phyloP scores from a whole-genome alignment of 2,888 invertebrate genomes.

The Tenthredo distinguenda region DNA sequence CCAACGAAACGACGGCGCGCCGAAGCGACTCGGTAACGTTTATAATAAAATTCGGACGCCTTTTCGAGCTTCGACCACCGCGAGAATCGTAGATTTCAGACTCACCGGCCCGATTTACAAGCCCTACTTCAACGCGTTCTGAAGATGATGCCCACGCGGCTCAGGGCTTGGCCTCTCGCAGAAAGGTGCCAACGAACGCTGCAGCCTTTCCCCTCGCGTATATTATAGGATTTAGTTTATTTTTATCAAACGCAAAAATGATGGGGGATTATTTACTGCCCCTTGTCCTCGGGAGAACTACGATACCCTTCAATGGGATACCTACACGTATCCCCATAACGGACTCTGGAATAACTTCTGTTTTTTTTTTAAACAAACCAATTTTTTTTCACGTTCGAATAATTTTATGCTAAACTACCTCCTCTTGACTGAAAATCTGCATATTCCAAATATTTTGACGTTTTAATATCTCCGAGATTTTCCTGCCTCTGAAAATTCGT shows the following conservation, averaged over 20 bases:
- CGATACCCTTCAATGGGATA: background rate
- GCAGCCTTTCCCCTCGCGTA: conserved; percentile 9
- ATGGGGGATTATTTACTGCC: conserved; percentile 34
- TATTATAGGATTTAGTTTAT: conserved; percentile 45
- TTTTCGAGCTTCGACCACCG: conserved; percentile 36
- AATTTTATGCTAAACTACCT: background rate
- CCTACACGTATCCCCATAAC: background rate
- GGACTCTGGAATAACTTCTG: background rate
- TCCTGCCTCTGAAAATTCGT: background rate
- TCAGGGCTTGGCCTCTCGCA: conserved; percentile 25
- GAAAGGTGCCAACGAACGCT: background rate
- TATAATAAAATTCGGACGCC: conserved; percentile 49
- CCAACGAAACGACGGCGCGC: conserved; percentile 28
- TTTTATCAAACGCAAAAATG: conserved; percentile 21
- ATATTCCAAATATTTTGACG: background rate
- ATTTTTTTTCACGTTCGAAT: background rate
- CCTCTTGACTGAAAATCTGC: background rate
- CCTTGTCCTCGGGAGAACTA: conserved; percentile 12
- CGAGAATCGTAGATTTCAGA: conserved; percentile 42
- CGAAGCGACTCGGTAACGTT: conserved; percentile 18
- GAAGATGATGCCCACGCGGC: conserved; percentile 42
- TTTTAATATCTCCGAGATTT: background rate
- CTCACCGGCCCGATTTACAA: conserved; percentile 28
- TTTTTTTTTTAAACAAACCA: background rate
- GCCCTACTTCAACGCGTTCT: conserved; percentile 29